Evolutionary conservation across 2,797 vertebrate species (phyloP).

Genomic region (Eulemur mongoz): DNA sequence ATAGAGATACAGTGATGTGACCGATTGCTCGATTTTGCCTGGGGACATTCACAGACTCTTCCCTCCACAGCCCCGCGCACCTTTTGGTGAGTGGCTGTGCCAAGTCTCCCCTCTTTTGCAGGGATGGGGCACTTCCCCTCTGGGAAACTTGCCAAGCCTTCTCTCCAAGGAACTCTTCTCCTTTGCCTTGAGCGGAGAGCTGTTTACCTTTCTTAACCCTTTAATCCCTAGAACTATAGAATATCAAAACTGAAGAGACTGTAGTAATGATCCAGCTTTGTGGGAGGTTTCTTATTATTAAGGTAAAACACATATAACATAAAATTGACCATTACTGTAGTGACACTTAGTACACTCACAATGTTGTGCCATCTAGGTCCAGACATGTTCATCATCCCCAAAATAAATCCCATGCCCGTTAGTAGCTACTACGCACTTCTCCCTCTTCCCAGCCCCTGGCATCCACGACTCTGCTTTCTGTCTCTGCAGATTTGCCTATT

Average conservation of each 20-base stretch:
- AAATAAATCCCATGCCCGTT: neutral
- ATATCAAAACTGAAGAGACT: neutral
- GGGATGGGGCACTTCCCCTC: neutral
- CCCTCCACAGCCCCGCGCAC: neutral
- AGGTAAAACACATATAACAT: neutral
- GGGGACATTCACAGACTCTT: neutral
- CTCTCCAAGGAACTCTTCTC: neutral
- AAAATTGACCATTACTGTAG: neutral
- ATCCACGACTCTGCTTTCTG: neutral
- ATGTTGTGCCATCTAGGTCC: neutral
- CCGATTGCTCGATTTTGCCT: neutral
- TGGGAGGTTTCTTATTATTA: neutral
- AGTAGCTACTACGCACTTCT: neutral
- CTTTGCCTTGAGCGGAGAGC: neutral
- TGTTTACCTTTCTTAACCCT: neutral
- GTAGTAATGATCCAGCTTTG: neutral
- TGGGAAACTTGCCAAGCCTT: neutral
- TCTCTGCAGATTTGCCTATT: neutral
- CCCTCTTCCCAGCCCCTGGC: neutral
- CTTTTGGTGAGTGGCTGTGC: neutral
- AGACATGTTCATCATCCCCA: neutral
- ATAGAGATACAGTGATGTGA: neutral
- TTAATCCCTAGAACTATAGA: neutral
- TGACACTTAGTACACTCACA: neutral
- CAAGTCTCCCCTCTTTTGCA: neutral